Evolutionary conservation across 2,888 invertebrate genomes (phyloP).

Genomic region (Antheraea yamamai): DNA sequence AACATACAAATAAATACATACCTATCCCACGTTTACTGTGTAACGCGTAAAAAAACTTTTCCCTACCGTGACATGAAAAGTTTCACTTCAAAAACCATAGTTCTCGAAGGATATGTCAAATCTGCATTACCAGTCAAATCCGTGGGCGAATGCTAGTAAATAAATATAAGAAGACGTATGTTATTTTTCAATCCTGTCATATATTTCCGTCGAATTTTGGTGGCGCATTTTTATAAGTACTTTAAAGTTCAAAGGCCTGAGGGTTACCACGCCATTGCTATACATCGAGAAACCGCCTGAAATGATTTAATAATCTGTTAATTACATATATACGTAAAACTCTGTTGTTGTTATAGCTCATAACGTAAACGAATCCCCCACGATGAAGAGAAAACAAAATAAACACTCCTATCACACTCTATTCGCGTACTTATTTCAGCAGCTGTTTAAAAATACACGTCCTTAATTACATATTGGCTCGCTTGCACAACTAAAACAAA

Average conservation of each 20-base stretch:
- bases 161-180: too few species aligned
- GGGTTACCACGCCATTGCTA: background rate
- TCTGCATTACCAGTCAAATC: too few species aligned
- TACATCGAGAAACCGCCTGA: background rate
- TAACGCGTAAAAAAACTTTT: too few species aligned
- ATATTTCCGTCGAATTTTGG: too few species aligned
- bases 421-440: slow-evolving; percentile 1
- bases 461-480: background rate
- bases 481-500: background rate
- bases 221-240: background rate
- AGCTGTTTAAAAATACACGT: slow-evolving; percentile 3
- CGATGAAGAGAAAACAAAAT: slow-evolving; percentile 2
- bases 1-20: too few species aligned
- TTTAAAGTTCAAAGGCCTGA: background rate
- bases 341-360: background rate
- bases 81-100: too few species aligned
- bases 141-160: too few species aligned
- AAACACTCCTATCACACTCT: slow-evolving; percentile 2
- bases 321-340: background rate
- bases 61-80: too few species aligned
- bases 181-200: too few species aligned
- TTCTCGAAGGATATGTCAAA: too few species aligned
- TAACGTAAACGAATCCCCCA: slow-evolving; percentile 24
- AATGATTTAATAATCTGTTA: background rate
- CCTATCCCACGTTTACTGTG: too few species aligned